phyloP scores from a whole-genome alignment of 2,888 invertebrate genomes.

The Acanthococcus lagerstroemiae region DNA sequence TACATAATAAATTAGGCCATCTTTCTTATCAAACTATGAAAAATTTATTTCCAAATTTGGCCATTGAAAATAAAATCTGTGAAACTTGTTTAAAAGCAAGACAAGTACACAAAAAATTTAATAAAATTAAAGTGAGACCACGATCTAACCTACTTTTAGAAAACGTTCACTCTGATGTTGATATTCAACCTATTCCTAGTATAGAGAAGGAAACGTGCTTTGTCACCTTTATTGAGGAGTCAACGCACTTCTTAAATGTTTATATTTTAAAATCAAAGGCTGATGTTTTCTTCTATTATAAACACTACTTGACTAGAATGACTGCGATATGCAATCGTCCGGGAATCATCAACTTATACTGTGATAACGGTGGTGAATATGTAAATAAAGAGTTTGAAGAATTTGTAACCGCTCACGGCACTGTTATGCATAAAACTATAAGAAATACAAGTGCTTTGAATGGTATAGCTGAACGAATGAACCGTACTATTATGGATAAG shows the following conservation, averaged over 20 bases:
- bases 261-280: not conserved
- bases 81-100: not conserved
- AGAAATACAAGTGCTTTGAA: not conserved
- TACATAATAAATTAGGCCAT: not conserved
- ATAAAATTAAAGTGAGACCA: not conserved
- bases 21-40: not conserved
- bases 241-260: not conserved
- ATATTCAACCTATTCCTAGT: not conserved
- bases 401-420: not conserved
- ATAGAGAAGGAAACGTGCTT: not conserved
- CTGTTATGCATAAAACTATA: not conserved
- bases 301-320: not conserved
- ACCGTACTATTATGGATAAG: not conserved
- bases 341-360: not conserved
- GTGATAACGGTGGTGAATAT: not conserved
- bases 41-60: not conserved
- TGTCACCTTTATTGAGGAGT: not conserved
- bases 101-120: not conserved
- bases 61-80: not conserved
- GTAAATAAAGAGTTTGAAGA: not conserved
- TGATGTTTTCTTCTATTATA: not conserved
- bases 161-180: not conserved
- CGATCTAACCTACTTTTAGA: not conserved
- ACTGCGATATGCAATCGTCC: not conserved
- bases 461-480: slow-evolving; percentile 1